Evolutionary conservation across 2,888 invertebrate genomes (phyloP), one percentile per base, ranked within the genome.

Genomic region (Hemithea aestivaria): DNA sequence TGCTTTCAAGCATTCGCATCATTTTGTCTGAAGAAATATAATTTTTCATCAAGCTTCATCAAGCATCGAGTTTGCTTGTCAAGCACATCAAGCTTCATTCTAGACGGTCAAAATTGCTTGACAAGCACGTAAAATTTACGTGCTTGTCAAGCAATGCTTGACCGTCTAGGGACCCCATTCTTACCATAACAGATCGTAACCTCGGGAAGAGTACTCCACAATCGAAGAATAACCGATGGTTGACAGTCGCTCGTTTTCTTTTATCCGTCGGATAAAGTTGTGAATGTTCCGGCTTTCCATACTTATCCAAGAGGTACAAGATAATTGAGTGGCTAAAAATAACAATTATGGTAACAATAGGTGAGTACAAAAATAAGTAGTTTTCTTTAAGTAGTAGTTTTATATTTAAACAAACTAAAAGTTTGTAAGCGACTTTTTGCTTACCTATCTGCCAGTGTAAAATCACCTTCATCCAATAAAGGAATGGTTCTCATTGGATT

Each of bases 401-500:
- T n/a, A n/a, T n/a, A n/a, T n/a, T n/a, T n/a, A n/a, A n/a, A n/a
- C n/a, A n/a, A n/a, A n/a, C n/a, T n/a, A n/a, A n/a, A 16, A 5
- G 16, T 16, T 5, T 16, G 16, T 16, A 4, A 16, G 16, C n/a
- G 16, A 16, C 16, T 16, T 16, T 16, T 16, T 16, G 16, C 49
- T 39, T 58, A 80, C 84, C 84, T 85, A 55, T 85, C 84, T 2
- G 74, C 77, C 41, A 84, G 50, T 44, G 63, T 64, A 55, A 66
- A 83, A 31, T 73, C 73, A 1, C 65, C 75, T 47, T 83, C 84
- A 30, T 77, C 79, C 28, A 71, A 60, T 7, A 75, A 51, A 1
- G 84, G 84, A 29, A 85, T 62, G 0, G 84, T 82, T 42, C 67
- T 68, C 82, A 85, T 83, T 1, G 84, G 83, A 41, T 84, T 85